Base-by-base conservation (phyloP, 2,888 invertebrate genomes). In the Sycophila texana region DNA sequence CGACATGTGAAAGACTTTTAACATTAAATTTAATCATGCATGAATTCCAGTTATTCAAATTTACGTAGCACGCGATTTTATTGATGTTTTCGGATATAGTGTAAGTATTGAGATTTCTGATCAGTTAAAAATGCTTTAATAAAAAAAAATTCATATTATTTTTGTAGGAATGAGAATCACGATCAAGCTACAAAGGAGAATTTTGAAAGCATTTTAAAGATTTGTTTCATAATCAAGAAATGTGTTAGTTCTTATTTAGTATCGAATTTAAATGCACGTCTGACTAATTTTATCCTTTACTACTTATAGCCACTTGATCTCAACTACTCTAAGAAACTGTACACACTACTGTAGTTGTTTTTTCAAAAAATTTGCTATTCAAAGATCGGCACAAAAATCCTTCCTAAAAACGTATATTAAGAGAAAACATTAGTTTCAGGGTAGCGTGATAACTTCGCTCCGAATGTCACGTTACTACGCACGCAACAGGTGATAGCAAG, bases 391-490 rank as follows among this genome's bases (percentile, higher is more conserved):
- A 22, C 47, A 26, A 26, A 26, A 10, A 10, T 58, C 18, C 4
- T 49, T 72, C 51, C 51, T 14, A 61, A 18, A 51, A 61, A 39
- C 18, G 26, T 20, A 74, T 66, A n/a, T 12, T 1, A 0, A 1
- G 7, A 39, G 39, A 39, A 39, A 39, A 39, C 39, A 39, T 39
- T 39, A 39, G 55, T 53, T 73, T 39, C 18, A 18, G 26, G 53
- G n/a, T 73, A 55, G 39, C 65, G 61, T 22, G 66, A 74, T 66
- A 16, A 66, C 65, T 47, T 57, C 47, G 16, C 14, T 47, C 55
- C 57, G 18, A 5, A 60, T 49, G 49, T n/a, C 39, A 30, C 22
- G 61, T 30, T 61, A 10, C 30, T 61, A 30, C 61, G 14, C 61
- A 61, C 61, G 30, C 16, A 61, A 61, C 61, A 53, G 53, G 53